These are phyloP conservation scores for Spodoptera exigua DNA, from an alignment of 2,888 invertebrate species.

Conservation along the genomic window DNA sequence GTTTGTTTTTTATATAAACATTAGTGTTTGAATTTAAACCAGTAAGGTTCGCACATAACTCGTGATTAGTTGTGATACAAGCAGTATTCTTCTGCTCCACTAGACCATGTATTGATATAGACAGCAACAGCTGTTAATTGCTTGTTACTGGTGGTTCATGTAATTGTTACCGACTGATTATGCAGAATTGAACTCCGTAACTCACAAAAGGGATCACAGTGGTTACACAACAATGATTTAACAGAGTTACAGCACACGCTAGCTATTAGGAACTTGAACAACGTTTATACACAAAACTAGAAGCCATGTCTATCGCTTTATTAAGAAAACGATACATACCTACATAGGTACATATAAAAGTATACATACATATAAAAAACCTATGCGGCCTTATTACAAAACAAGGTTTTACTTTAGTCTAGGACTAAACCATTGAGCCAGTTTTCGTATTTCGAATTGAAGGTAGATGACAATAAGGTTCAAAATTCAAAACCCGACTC, in stretches of 20 bases:
- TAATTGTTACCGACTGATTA: slow-evolving; percentile 62
- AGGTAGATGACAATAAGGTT: too few relatives aligned
- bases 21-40: slow-evolving; percentile 43
- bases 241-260: slow-evolving; percentile 35
- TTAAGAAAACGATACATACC: too few relatives aligned
- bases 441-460: too few relatives aligned
- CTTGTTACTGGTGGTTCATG: slow-evolving; percentile 56
- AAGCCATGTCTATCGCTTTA: too few relatives aligned
- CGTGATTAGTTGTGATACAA: slow-evolving; percentile 8
- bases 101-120: slow-evolving; percentile 37
- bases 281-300: too few relatives aligned
- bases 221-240: slow-evolving; percentile 41
- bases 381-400: too few relatives aligned
- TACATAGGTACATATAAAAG: too few relatives aligned
- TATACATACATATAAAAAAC: too few relatives aligned
- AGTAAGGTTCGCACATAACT: not conserved
- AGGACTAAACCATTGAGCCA: too few relatives aligned
- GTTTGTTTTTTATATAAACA: slow-evolving; percentile 71
- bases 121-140: slow-evolving; percentile 18
- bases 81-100: slow-evolving; percentile 39
- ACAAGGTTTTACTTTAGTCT: too few relatives aligned
- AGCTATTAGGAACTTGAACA: slow-evolving; percentile 17
- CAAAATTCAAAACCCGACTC: too few relatives aligned
- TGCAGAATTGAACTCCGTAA: slow-evolving; percentile 35
- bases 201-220: slow-evolving; percentile 29